Evolutionary conservation across 1,140 invertebrate genomes (phyloP).

Genomic region (Dendroctonus ponderosae): DNA sequence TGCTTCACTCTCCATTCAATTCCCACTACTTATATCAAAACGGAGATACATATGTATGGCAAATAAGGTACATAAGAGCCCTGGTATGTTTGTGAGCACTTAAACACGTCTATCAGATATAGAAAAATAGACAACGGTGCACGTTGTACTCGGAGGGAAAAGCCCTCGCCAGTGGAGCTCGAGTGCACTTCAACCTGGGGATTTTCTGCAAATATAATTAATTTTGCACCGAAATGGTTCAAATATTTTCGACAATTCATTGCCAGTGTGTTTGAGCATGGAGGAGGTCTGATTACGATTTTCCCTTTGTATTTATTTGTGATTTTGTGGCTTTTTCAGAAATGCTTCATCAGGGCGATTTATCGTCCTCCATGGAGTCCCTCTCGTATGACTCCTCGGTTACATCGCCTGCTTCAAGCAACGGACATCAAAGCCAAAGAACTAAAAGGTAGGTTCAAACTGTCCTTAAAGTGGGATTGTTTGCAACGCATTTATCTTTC

Average conservation of each 20-base stretch:
- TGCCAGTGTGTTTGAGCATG: background rate
- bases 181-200: constrained; percentile 5
- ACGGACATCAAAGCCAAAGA: constrained; percentile 58
- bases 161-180: constrained; percentile 2
- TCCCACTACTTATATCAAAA: too few species aligned
- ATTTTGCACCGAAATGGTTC: background rate
- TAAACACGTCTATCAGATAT: constrained; percentile 16
- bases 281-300: background rate
- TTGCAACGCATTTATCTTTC: background rate
- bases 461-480: too few species aligned
- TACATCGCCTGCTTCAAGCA: constrained; percentile 66
- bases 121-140: constrained; percentile 13
- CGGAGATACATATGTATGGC: background rate
- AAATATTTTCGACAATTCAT: too few species aligned
- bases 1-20: too few species aligned
- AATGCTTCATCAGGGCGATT: constrained; percentile 68
- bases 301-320: constrained; percentile 2
- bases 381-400: constrained; percentile 71
- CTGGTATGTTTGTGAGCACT: constrained; percentile 7
- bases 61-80: background rate
- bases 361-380: constrained; percentile 76
- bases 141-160: constrained; percentile 2
- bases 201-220: constrained; percentile 15
- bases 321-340: constrained; percentile 53
- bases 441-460: constrained; percentile 66